phyloP scores from a whole-genome alignment of 2,797 vertebrate genomes.

The Eulemur mongoz region DNA sequence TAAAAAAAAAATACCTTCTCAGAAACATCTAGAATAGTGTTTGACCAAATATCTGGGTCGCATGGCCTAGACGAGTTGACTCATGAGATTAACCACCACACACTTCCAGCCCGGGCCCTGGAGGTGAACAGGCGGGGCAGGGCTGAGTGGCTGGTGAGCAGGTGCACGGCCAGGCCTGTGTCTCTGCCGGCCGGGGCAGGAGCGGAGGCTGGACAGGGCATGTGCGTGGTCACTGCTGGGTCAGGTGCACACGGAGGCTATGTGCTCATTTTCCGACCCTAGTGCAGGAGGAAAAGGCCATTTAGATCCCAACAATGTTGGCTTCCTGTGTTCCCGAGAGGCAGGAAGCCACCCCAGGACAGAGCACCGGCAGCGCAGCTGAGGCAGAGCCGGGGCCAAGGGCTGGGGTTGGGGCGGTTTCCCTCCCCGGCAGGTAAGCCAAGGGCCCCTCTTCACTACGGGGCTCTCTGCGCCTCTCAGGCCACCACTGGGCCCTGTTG shows the following conservation, averaged over 20 bases:
- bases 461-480: background rate
- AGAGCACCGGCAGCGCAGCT: slow-evolving; percentile 42
- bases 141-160: background rate
- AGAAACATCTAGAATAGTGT: slow-evolving; percentile 4
- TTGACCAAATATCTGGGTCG: background rate
- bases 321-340: slow-evolving; percentile 82
- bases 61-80: background rate
- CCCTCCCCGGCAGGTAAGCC: background rate
- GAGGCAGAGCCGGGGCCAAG: slow-evolving; percentile 23
- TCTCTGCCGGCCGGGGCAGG: background rate
- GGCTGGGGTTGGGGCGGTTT: background rate
- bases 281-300: slow-evolving; percentile 80
- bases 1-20: background rate
- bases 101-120: background rate
- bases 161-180: background rate
- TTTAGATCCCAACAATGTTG: slow-evolving; percentile 82
- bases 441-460: background rate
- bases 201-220: background rate
- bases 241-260: slow-evolving; percentile 74
- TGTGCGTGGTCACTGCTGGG: slow-evolving; percentile 15
- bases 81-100: background rate
- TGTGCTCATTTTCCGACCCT: slow-evolving; percentile 76
- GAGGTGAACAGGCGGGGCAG: background rate
- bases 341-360: slow-evolving; percentile 79
- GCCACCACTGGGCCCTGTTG: background rate